phyloP scores from a whole-genome alignment of 2,888 invertebrate species.

The Caenorhabditis sulstoni region DNA sequence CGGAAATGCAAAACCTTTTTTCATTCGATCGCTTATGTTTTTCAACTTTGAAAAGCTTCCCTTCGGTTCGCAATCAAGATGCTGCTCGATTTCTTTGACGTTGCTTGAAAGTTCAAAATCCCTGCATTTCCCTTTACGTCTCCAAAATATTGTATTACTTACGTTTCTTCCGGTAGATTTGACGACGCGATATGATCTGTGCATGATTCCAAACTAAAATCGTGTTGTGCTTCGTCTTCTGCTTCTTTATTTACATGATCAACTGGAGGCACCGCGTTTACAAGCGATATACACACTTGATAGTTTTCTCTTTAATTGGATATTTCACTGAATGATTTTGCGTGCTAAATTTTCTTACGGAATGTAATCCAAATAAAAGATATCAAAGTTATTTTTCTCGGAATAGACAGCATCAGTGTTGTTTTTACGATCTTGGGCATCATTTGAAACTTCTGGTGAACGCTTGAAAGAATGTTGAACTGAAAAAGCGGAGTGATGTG shows the following conservation, averaged over 20 bases:
- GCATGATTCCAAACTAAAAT: too few species aligned
- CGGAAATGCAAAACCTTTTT: constrained; percentile 23
- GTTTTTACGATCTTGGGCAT: neutral
- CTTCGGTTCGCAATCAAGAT: neutral
- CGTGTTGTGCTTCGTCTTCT: too few species aligned
- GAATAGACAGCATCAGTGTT: constrained; percentile 1
- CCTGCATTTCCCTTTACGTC: too few species aligned
- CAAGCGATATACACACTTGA: neutral
- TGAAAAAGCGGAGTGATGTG: neutral
- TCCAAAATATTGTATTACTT: too few species aligned
- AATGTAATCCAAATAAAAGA: constrained; percentile 35
- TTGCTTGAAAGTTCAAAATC: too few species aligned
- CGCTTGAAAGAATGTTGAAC: constrained; percentile 44
- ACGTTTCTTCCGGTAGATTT: too few species aligned
- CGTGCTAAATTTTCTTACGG: constrained; percentile 18
- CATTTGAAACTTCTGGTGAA: constrained; percentile 1
- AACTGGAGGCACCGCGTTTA: neutral
- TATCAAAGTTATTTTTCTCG: constrained; percentile 44
- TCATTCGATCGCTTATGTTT: constrained; percentile 40
- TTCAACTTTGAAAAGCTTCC: constrained; percentile 45
- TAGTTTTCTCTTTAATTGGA: neutral
- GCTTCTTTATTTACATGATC: too few species aligned
- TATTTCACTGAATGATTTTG: neutral
- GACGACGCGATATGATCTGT: too few species aligned
- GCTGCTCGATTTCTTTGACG: neutral